A percentile compares a stretch with the other conserved stretches of the same genome.
Evolutionary conservation across 2,113 vertebrate genomes (phyloP).

Genomic region (Sula dactylatra): DNA sequence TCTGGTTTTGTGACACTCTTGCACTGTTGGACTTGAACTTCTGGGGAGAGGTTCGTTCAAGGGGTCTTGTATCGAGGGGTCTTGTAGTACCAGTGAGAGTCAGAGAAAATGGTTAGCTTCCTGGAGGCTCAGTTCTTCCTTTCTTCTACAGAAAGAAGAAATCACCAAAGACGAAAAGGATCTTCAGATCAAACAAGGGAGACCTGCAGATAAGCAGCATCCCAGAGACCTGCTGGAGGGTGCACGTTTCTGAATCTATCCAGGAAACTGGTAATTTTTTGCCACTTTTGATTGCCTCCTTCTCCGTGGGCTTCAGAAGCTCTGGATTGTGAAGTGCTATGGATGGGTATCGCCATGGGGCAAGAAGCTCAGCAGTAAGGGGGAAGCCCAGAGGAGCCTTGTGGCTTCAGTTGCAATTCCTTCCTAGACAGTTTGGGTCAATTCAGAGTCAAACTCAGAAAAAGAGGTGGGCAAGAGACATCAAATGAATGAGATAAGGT

Average conservation of each 20-base stretch:
- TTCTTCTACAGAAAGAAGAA: neutral
- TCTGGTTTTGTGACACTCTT: neutral
- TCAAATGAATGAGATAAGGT: neutral
- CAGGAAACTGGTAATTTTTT: neutral
- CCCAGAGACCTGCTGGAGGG: neutral
- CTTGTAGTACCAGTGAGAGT: neutral
- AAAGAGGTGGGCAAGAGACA: neutral
- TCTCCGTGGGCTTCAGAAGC: neutral
- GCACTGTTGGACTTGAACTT: neutral
- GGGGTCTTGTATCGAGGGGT: neutral
- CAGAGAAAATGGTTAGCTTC: neutral
- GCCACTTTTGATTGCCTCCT: neutral
- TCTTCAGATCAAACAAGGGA: neutral
- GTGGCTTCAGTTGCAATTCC: neutral
- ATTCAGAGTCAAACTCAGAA: neutral
- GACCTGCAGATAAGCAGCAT: neutral
- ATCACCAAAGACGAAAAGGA: neutral
- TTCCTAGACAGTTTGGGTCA: neutral
- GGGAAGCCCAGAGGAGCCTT: neutral
- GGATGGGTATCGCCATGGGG: neutral
- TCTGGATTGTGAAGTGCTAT: fast-evolving
- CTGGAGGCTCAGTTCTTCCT: neutral
- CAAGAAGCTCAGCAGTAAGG: neutral
- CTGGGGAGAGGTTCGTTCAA: neutral
- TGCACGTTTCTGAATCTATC: neutral